These are phyloP conservation scores for Corvus hawaiiensis DNA, from an alignment of 2,113 vertebrate species.

Conservation along the genomic window DNA sequence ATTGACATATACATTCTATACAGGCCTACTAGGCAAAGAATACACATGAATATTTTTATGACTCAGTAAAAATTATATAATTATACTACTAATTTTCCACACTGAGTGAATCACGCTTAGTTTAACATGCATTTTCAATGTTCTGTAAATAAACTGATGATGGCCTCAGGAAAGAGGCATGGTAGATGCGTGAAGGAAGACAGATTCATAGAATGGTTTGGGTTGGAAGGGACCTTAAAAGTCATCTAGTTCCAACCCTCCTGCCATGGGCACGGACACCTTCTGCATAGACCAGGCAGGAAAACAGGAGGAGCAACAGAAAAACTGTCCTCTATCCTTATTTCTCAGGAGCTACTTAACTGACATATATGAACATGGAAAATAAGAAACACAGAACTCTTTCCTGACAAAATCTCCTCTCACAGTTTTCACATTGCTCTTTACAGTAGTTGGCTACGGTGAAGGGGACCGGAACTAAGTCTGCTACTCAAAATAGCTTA, in stretches of 20 bases:
- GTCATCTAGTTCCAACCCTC: background rate
- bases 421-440: background rate
- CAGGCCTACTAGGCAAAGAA: background rate
- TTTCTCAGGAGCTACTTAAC: background rate
- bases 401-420: background rate
- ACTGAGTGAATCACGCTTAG: background rate
- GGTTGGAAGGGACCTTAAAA: background rate
- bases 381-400: background rate
- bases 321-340: background rate
- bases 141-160: background rate
- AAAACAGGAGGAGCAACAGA: background rate
- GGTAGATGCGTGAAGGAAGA: background rate
- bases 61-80: background rate
- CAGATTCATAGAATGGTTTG: background rate
- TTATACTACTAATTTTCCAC: background rate
- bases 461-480: background rate
- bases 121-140: background rate
- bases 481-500: slow-evolving; percentile 19
- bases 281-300: background rate
- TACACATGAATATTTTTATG: background rate
- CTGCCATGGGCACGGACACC: background rate
- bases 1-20: background rate
- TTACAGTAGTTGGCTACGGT: background rate
- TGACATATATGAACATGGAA: background rate
- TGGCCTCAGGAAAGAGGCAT: background rate